A percentile compares a stretch with the other conserved stretches of the same genome.
These are phyloP conservation scores for Perca fluviatilis DNA, from an alignment of 2,113 vertebrate genomes.

Conservation along the genomic window DNA sequence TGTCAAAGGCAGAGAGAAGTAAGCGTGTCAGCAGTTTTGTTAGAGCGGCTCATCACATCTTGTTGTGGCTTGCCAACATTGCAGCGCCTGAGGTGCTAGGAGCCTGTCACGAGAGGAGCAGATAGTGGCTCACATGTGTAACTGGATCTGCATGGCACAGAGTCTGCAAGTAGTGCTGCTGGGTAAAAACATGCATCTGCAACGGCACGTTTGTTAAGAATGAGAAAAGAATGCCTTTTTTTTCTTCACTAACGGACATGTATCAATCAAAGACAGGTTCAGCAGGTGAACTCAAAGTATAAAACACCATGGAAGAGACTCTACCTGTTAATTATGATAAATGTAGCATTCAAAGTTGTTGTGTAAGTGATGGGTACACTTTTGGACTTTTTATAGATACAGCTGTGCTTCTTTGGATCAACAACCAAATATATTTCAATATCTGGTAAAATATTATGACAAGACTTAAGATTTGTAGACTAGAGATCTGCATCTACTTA, in stretches of 20 bases:
- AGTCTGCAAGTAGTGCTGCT: slow-evolving; percentile 32
- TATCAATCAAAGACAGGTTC: background rate
- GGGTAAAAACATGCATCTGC: slow-evolving; percentile 35
- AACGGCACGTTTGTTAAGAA: background rate
- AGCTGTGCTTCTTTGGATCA: background rate
- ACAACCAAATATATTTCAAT: slow-evolving; percentile 33
- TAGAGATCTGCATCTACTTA: slow-evolving; percentile 16
- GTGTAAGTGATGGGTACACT: background rate
- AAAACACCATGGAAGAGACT: background rate
- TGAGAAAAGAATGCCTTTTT: background rate
- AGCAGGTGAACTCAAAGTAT: background rate
- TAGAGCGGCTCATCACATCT: slow-evolving; percentile 70
- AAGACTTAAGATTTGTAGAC: slow-evolving; percentile 37
- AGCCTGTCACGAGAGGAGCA: slow-evolving; percentile 67
- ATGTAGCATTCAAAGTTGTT: background rate
- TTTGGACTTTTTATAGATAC: slow-evolving; percentile 6
- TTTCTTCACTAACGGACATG: background rate
- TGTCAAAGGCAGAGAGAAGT: slow-evolving; percentile 44
- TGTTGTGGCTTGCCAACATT: slow-evolving; percentile 69
- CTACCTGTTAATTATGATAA: background rate
- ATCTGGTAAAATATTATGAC: slow-evolving; percentile 37
- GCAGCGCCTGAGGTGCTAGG: slow-evolving; percentile 51
- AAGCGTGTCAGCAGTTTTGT: slow-evolving; percentile 78
- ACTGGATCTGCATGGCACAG: slow-evolving; percentile 55
- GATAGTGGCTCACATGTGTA: slow-evolving; percentile 33